These are phyloP conservation scores for Lasiommata megera DNA, from an alignment of 2,888 invertebrate genomes.

Conservation along the genomic window DNA sequence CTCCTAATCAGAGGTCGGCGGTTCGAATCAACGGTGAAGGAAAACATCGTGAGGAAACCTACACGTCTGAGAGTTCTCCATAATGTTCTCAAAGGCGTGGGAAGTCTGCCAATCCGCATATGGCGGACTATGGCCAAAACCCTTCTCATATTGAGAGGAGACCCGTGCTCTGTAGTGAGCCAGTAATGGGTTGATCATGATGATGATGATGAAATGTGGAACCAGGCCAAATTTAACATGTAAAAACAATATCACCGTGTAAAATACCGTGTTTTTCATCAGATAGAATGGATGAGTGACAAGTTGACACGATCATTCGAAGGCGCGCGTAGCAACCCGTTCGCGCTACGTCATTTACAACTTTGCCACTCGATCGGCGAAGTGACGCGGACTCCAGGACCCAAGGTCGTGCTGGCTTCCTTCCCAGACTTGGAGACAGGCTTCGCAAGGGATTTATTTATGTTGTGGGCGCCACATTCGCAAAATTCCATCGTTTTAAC, in stretches of 20 bases:
- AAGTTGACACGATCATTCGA: constrained; percentile 96
- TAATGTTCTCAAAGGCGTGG: too few relatives aligned
- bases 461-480: constrained; percentile 95
- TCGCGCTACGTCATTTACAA: constrained; percentile 96
- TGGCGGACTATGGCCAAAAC: too few relatives aligned
- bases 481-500: constrained; percentile 98
- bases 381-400: constrained; percentile 85
- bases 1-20: too few relatives aligned
- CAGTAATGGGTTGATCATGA: too few relatives aligned
- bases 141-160: too few relatives aligned
- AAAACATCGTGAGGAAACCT: too few relatives aligned
- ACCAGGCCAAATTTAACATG: too few relatives aligned
- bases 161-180: too few relatives aligned
- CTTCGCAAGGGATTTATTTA: constrained; percentile 95
- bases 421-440: constrained; percentile 97
- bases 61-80: too few relatives aligned
- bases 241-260: not conserved
- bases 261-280: constrained; percentile 25
- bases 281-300: constrained; percentile 99
- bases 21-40: too few relatives aligned
- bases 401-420: constrained; percentile 96
- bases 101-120: too few relatives aligned
- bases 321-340: constrained; percentile 95
- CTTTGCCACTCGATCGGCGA: constrained; percentile 96
- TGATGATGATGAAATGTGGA: too few relatives aligned